Percentiles rank a stretch among this genome's conserved stretches.
Conservation (phyloP, 2,888 invertebrate species). For the Athalia rosae region DNA sequence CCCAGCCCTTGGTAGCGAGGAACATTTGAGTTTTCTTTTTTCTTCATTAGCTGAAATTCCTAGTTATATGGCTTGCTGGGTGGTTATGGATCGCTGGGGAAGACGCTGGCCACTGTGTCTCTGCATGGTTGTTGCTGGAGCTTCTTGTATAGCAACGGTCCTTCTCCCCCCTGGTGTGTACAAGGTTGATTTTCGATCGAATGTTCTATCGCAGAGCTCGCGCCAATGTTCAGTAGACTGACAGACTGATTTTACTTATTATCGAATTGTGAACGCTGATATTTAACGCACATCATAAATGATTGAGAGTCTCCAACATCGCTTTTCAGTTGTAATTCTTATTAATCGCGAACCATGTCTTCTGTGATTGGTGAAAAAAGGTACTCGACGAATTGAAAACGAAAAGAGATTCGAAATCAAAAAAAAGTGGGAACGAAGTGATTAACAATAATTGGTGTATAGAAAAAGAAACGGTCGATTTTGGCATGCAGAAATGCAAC, state of each 20-base stretch:
- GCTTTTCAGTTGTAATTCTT: neutral
- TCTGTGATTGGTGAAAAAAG: neutral
- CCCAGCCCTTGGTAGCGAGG: conserved; percentile 89
- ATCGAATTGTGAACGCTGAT: no score
- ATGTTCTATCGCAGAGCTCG: conserved; percentile 29
- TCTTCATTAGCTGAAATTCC: conserved; percentile 93
- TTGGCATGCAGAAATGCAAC: neutral
- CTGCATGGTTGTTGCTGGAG: conserved; percentile 82
- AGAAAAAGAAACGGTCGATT: conserved; percentile 4
- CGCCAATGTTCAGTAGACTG: conserved; percentile 9
- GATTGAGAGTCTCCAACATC: conserved; percentile 21
- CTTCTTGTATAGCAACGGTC: conserved; percentile 90
- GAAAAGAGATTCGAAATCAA: neutral
- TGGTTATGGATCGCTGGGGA: conserved; percentile 91
- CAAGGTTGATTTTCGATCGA: neutral
- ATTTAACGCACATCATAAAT: no score
- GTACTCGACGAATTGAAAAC: neutral
- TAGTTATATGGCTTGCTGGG: conserved; percentile 91
- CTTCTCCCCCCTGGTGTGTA: conserved; percentile 84
- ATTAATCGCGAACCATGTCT: neutral
- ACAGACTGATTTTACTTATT: neutral
- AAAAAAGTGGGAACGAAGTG: no score
- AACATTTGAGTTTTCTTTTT: conserved; percentile 91
- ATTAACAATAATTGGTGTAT: no score
- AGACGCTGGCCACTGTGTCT: conserved; percentile 91